Conservation (phyloP, 1,140 invertebrate genomes). For the Camponotus pennsylvanicus region DNA sequence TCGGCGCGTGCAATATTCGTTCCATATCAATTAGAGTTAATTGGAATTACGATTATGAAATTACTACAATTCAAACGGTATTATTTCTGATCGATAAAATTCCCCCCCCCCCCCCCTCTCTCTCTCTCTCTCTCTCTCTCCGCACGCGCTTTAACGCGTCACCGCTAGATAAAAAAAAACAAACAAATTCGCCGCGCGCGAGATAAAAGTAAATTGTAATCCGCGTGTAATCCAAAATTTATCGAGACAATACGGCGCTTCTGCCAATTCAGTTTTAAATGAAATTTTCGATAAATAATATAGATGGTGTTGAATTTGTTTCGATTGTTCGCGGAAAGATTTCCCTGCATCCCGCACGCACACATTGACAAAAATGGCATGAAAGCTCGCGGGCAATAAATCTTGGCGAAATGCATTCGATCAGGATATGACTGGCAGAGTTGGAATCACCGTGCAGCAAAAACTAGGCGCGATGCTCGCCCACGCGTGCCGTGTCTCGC, state of each 20-base stretch:
- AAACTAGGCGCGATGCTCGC: slow-evolving; percentile 15
- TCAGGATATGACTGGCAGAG: slow-evolving; percentile 59
- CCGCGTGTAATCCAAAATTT: slow-evolving; percentile 50
- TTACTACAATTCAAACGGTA: slow-evolving; percentile 3
- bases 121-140: background rate
- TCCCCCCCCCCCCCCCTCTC: background rate
- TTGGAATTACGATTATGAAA: slow-evolving; percentile 34
- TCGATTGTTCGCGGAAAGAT: slow-evolving; percentile 49
- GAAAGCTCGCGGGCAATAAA: slow-evolving; percentile 55
- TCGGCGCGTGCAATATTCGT: slow-evolving; percentile 15
- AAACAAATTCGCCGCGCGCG: background rate
- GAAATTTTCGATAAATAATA: slow-evolving; percentile 61
- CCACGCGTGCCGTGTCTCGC: too few species aligned
- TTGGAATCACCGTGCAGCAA: slow-evolving; percentile 52
- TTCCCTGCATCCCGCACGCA: slow-evolving; percentile 7
- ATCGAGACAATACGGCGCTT: slow-evolving; percentile 56
- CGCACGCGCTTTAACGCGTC: background rate
- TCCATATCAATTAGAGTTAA: slow-evolving; percentile 42
- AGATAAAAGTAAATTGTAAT: slow-evolving; percentile 53
- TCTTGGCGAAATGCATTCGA: slow-evolving; percentile 59
- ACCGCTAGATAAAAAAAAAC: slow-evolving; percentile 4
- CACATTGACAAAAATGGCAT: slow-evolving; percentile 50
- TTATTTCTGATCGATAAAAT: slow-evolving; percentile 32
- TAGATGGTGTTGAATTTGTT: slow-evolving; percentile 51
- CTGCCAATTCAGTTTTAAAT: slow-evolving; percentile 47